Percentiles rank a stretch among this genome's conserved stretches.
Evolutionary conservation across 2,113 vertebrate genomes (phyloP).

Genomic region (Macquaria ambigua): DNA sequence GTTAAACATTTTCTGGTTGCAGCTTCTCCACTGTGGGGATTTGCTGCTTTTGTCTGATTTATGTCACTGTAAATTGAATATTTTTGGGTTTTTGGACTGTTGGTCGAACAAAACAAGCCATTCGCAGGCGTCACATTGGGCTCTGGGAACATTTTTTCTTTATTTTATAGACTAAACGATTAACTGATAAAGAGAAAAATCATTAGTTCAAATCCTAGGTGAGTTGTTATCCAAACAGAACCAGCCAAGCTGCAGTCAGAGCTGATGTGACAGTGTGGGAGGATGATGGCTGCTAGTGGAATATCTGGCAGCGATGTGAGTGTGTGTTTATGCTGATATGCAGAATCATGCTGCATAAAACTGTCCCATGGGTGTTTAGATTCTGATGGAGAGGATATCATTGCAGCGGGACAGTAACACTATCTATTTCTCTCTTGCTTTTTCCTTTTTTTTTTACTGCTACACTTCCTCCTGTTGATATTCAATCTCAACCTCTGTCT

Average conservation of each 20-base stretch:
- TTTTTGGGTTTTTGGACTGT: neutral
- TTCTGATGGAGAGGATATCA: constrained; percentile 49
- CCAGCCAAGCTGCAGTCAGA: constrained; percentile 4
- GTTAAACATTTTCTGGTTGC: neutral
- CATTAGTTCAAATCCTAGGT: neutral
- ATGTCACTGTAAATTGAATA: neutral
- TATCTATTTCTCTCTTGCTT: neutral
- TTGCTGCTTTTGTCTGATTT: neutral
- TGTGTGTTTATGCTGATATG: constrained; percentile 70
- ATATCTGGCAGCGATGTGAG: constrained; percentile 44
- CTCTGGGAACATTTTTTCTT: neutral
- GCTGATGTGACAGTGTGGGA: constrained; percentile 36
- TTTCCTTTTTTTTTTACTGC: neutral
- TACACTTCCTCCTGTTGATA: constrained; percentile 8
- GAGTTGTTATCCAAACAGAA: constrained; percentile 11
- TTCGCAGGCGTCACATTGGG: neutral
- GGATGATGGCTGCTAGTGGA: constrained; percentile 21
- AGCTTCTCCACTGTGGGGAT: neutral
- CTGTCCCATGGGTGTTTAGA: constrained; percentile 55
- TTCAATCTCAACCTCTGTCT: constrained; percentile 10
- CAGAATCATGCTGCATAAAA: constrained; percentile 75
- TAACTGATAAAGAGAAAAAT: neutral
- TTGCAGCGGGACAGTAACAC: constrained; percentile 24
- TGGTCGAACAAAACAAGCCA: neutral
- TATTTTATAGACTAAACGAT: neutral